These are phyloP conservation scores for Eulemur albifrons DNA, from an alignment of 2,797 vertebrate species.

Conservation along the genomic window DNA sequence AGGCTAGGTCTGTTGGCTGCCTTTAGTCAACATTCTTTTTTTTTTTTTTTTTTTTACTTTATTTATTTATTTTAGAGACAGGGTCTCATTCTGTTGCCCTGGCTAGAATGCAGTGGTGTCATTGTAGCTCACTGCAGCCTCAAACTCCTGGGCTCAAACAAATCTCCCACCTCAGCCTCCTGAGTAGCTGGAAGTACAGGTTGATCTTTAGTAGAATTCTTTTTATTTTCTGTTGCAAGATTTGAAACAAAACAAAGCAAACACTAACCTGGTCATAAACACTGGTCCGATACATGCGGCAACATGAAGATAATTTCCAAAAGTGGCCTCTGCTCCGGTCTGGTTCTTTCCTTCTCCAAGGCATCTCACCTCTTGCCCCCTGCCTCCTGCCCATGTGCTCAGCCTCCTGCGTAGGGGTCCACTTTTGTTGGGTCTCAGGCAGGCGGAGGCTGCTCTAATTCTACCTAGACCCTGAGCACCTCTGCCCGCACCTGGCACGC, in stretches of 20 bases:
- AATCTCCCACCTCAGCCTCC: background rate
- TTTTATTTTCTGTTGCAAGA: background rate
- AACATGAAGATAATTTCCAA: background rate
- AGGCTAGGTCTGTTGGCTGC: background rate
- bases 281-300: rapidly evolving
- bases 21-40: slow-evolving; percentile 45
- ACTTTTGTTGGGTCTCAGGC: rapidly evolving
- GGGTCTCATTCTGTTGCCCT: background rate
- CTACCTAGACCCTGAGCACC: background rate
- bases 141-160: background rate
- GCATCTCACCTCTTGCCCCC: rapidly evolving
- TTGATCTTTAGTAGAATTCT: background rate
- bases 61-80: background rate
- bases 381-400: rapidly evolving
- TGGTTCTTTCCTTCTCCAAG: rapidly evolving
- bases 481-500: rapidly evolving
- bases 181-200: background rate
- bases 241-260: background rate
- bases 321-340: too few relatives aligned
- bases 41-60: background rate
- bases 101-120: background rate
- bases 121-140: background rate
- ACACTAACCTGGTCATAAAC: background rate
- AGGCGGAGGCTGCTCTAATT: rapidly evolving
- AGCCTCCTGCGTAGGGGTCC: rapidly evolving